phyloP scores from a whole-genome alignment of 2,113 vertebrate genomes.

The Xenopus borealis region DNA sequence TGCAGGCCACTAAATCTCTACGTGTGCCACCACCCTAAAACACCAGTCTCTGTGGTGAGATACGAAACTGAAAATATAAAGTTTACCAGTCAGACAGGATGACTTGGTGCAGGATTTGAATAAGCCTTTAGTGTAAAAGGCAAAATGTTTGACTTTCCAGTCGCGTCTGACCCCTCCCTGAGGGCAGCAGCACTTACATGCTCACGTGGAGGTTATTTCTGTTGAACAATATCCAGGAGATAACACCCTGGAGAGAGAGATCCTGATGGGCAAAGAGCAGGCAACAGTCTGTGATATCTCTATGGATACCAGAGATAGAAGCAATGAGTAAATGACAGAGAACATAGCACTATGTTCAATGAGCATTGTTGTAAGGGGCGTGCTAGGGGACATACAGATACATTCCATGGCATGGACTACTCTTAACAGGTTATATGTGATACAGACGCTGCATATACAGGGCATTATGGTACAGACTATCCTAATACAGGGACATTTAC shows the following conservation, averaged over 20 bases:
- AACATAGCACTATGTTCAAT: background rate
- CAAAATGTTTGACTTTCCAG: constrained; percentile 7
- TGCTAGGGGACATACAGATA: too few relatives aligned
- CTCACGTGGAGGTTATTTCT: constrained; percentile 28
- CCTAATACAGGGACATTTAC: too few relatives aligned
- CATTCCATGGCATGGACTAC: too few relatives aligned
- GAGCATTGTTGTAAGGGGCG: too few relatives aligned
- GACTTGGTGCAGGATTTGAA: background rate
- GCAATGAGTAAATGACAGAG: background rate
- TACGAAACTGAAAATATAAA: too few relatives aligned
- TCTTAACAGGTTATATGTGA: too few relatives aligned
- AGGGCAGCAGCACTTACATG: constrained; percentile 1
- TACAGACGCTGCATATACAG: too few relatives aligned
- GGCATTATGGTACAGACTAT: too few relatives aligned
- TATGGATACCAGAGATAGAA: background rate
- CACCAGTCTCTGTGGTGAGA: too few relatives aligned
- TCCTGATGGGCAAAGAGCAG: constrained; percentile 12
- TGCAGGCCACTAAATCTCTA: too few relatives aligned
- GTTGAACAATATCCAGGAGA: constrained; percentile 23
- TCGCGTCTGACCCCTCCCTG: constrained; percentile 7
- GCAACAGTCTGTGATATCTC: constrained; percentile 8
- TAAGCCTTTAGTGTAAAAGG: background rate
- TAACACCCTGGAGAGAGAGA: constrained; percentile 6
- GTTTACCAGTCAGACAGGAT: too few relatives aligned
- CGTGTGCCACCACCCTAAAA: too few relatives aligned